A percentile compares a stretch with the other conserved stretches of the same genome.
phyloP scores from a whole-genome alignment of 1,140 invertebrate species.

The Thaumatotibia leucotreta region DNA sequence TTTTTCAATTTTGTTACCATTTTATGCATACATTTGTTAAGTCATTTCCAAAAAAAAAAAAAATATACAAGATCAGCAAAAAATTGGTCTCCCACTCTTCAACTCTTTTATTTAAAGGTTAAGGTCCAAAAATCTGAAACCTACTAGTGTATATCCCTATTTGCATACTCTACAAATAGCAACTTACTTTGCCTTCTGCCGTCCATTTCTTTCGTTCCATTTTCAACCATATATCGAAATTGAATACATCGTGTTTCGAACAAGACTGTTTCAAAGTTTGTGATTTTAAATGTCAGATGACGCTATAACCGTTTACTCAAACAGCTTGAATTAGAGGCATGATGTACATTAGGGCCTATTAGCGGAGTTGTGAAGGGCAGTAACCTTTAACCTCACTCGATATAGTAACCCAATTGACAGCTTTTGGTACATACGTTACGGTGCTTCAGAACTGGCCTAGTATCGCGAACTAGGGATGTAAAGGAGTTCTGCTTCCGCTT shows the following conservation, averaged over 20 bases:
- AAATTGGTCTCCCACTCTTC: too few species aligned
- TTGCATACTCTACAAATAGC: slow-evolving; percentile 12
- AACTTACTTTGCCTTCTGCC: not conserved
- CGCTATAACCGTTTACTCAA: slow-evolving; percentile 41
- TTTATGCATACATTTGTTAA: too few species aligned
- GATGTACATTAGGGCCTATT: slow-evolving; percentile 50
- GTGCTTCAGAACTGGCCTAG: too few species aligned
- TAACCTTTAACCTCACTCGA: slow-evolving; percentile 44
- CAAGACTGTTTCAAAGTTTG: not conserved
- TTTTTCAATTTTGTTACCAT: too few species aligned
- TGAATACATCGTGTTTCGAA: not conserved
- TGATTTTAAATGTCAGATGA: not conserved
- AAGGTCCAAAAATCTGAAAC: too few species aligned
- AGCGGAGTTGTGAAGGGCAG: slow-evolving; percentile 34
- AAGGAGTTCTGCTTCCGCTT: too few species aligned
- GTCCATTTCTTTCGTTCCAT: not conserved
- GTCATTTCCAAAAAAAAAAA: too few species aligned
- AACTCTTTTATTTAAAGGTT: too few species aligned
- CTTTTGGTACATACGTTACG: slow-evolving; percentile 9
- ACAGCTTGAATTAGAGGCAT: slow-evolving; percentile 44
- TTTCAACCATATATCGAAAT: not conserved
- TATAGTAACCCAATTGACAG: slow-evolving; percentile 37
- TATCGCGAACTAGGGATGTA: too few species aligned
- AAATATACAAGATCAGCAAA: too few species aligned
- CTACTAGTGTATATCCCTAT: too few species aligned